phyloP scores from a whole-genome alignment of 2,888 invertebrate genomes.

The Syrista parreyssii region DNA sequence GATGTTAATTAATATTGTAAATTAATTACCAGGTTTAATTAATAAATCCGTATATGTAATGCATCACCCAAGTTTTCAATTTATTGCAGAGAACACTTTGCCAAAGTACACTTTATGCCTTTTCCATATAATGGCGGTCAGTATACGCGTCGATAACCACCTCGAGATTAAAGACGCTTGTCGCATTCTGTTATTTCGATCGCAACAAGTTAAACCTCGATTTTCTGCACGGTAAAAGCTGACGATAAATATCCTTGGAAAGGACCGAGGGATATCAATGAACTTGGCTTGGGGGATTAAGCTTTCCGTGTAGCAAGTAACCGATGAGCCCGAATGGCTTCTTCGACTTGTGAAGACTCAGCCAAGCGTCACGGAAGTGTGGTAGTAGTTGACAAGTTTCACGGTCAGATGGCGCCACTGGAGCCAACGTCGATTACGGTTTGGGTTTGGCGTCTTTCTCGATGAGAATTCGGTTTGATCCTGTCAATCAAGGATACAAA shows the following conservation, averaged over 20 bases:
- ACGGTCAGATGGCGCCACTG: not conserved
- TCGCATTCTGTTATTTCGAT: not conserved
- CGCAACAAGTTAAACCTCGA: not conserved
- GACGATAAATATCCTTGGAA: not conserved
- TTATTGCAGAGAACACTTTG: not conserved
- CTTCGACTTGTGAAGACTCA: not conserved
- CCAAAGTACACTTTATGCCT: not conserved
- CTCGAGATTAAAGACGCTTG: not conserved
- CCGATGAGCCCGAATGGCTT: not conserved
- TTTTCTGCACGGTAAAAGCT: not conserved
- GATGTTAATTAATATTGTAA: not conserved
- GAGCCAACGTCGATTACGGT: not conserved
- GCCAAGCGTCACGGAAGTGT: not conserved
- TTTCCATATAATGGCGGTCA: not conserved
- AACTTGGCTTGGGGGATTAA: not conserved
- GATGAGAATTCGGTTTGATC: not conserved
- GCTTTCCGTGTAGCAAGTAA: not conserved
- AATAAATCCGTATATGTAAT: not conserved
- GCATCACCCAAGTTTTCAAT: not conserved
- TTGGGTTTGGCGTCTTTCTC: not conserved
- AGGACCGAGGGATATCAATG: not conserved
- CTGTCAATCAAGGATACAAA: not conserved
- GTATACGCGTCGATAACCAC: not conserved
- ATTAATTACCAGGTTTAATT: not conserved
- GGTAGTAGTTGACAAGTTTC: not conserved